Conservation (phyloP, 23 tunicate genomes). For the Ciona savignyi region DNA sequence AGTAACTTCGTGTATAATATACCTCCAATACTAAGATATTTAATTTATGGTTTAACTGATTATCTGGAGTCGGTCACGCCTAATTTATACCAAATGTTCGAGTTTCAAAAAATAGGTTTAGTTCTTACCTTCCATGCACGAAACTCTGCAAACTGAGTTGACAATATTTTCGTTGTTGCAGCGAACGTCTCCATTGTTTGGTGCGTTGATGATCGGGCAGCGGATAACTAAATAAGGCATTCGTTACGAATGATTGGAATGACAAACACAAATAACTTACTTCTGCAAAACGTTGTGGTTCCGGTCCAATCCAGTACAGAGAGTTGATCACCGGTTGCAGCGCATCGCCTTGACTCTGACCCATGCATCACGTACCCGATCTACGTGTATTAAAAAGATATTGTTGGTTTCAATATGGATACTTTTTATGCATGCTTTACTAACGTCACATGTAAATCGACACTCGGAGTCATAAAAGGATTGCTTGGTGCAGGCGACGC, state of each 20-base stretch:
- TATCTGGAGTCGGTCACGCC: no score
- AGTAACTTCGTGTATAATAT: no score
- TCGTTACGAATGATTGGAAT: no score
- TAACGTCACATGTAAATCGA: constrained; percentile 46
- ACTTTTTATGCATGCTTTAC: no score
- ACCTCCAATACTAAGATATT: no score
- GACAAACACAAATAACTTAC: no score
- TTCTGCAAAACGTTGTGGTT: background rate
- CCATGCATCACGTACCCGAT: constrained; percentile 59
- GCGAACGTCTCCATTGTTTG: constrained; percentile 55
- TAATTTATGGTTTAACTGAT: no score
- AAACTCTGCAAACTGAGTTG: constrained; percentile 62
- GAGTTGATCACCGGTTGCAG: constrained; percentile 15
- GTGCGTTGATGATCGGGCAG: constrained; percentile 42
- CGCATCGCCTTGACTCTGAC: constrained; percentile 17
- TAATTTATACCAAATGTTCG: no score
- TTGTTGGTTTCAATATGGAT: no score
- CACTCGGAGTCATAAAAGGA: constrained; percentile 51
- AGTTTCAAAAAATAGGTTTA: no score
- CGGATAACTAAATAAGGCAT: constrained; percentile 30
- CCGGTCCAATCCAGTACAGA: background rate
- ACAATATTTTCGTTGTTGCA: constrained; percentile 62
- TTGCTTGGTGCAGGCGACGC: constrained; percentile 24
- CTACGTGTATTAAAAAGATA: background rate
- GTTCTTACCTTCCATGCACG: constrained; percentile 72